phyloP scores from a whole-genome alignment of 2,113 vertebrate species.

The Hemibagrus wyckioides region DNA sequence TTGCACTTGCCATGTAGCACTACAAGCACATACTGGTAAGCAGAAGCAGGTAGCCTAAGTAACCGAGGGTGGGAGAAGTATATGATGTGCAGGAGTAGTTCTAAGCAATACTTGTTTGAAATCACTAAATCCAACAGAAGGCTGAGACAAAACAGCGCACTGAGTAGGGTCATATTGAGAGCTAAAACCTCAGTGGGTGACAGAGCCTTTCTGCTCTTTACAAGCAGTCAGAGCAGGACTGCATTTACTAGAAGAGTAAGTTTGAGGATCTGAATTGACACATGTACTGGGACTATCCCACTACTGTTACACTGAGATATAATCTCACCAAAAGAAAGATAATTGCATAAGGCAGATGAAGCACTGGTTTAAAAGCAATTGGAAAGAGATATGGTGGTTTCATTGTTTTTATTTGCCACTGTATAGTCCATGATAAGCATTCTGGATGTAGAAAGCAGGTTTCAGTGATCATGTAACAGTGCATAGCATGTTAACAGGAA shows the following conservation, averaged over 20 bases:
- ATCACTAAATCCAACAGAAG: slow-evolving; percentile 50
- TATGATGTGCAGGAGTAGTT: no score
- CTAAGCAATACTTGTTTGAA: no score
- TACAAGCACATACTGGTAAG: no score
- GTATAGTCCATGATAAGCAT: slow-evolving; percentile 3
- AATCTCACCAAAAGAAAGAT: not conserved
- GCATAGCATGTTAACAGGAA: not conserved
- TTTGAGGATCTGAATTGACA: slow-evolving; percentile 37
- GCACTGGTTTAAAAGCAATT: not conserved
- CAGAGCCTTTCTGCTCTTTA: slow-evolving; percentile 35
- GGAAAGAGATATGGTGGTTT: not conserved
- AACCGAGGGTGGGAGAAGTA: no score
- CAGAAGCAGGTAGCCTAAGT: no score
- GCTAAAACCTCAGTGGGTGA: slow-evolving; percentile 58
- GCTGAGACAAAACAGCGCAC: slow-evolving; percentile 49
- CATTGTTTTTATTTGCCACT: no score
- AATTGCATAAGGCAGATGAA: not conserved
- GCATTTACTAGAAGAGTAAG: slow-evolving; percentile 46
- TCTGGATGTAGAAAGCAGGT: not conserved
- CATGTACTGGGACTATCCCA: not conserved
- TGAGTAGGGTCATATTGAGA: slow-evolving; percentile 52
- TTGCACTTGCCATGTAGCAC: no score
- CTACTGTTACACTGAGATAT: not conserved
- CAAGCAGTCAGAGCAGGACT: slow-evolving; percentile 55
- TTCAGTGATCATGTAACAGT: not conserved